Conservation (phyloP, 2,888 invertebrate genomes). For the Pachliopta kotzebuea region DNA sequence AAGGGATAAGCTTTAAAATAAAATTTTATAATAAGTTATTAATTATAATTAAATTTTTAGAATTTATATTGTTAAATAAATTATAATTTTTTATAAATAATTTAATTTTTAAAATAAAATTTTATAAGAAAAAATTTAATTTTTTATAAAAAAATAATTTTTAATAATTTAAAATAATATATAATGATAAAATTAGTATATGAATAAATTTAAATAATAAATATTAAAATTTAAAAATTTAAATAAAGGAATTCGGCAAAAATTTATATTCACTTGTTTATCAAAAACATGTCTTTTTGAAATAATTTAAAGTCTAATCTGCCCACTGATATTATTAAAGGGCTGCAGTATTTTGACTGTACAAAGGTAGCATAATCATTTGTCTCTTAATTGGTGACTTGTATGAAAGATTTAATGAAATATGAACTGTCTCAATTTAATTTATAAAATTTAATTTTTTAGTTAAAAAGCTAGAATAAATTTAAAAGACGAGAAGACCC, state of each 20-base stretch:
- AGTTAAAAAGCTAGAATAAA: too few relatives aligned
- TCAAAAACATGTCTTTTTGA: constrained; percentile 87
- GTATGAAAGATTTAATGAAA: constrained; percentile 24
- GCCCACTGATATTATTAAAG: constrained; percentile 87
- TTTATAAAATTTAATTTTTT: constrained; percentile 55
- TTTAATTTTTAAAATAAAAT: constrained; percentile 71
- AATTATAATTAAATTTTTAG: constrained; percentile 61
- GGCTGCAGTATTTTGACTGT: constrained; percentile 83
- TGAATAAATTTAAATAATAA: constrained; percentile 64
- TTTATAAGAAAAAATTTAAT: constrained; percentile 37
- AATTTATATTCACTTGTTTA: constrained; percentile 85
- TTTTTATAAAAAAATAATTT: constrained; percentile 46
- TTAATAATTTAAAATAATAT: constrained; percentile 60
- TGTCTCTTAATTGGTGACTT: constrained; percentile 20
- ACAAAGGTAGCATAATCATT: constrained; percentile 65
- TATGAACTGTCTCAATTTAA: constrained; percentile 36
- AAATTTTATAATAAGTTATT: too few relatives aligned
- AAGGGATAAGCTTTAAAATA: too few relatives aligned
- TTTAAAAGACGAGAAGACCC: too few relatives aligned
- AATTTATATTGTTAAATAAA: constrained; percentile 80
- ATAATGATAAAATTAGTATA: constrained; percentile 83
- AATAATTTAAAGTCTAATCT: constrained; percentile 68
- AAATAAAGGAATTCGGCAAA: constrained; percentile 83
- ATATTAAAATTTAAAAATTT: constrained; percentile 85
- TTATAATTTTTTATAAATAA: constrained; percentile 82